phyloP scores from a whole-genome alignment of 2,888 invertebrate genomes.

The Cheiracanthium punctorium region DNA sequence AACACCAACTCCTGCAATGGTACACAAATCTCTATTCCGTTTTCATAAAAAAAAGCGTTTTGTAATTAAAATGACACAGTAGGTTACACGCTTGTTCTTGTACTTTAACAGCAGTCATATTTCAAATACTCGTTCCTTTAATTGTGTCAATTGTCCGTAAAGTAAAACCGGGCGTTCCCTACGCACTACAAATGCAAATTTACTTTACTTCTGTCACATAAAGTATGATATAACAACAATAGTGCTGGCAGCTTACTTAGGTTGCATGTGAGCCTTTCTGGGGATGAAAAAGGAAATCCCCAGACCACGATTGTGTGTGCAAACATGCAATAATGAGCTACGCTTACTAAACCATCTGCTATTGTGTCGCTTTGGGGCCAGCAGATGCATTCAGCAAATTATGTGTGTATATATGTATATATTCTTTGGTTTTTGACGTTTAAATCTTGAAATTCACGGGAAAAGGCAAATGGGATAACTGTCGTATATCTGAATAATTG shows the following conservation, averaged over 20 bases:
- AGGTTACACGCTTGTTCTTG: background rate
- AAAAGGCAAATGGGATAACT: background rate
- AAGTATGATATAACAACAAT: background rate
- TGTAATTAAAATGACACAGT: background rate
- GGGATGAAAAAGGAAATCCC: conserved; percentile 3
- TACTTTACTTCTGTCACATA: conserved; percentile 4
- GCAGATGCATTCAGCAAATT: background rate
- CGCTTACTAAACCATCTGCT: background rate
- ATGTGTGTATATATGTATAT: background rate
- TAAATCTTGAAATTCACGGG: background rate
- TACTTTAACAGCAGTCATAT: background rate
- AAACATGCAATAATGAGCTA: conserved; percentile 5
- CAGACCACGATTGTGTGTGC: background rate
- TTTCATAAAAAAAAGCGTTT: background rate
- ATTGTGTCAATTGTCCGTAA: background rate
- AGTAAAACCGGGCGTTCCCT: background rate
- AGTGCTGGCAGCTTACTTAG: background rate
- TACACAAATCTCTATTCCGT: too few species aligned
- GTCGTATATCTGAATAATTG: background rate
- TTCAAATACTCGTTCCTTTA: background rate
- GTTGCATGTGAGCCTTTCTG: background rate
- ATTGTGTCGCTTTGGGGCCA: background rate
- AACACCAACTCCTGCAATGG: too few species aligned
- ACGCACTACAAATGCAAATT: background rate
- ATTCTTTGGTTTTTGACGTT: background rate